These are phyloP conservation scores for Amblyornis subalaris DNA, from an alignment of 2,113 vertebrate species.

Conservation along the genomic window DNA sequence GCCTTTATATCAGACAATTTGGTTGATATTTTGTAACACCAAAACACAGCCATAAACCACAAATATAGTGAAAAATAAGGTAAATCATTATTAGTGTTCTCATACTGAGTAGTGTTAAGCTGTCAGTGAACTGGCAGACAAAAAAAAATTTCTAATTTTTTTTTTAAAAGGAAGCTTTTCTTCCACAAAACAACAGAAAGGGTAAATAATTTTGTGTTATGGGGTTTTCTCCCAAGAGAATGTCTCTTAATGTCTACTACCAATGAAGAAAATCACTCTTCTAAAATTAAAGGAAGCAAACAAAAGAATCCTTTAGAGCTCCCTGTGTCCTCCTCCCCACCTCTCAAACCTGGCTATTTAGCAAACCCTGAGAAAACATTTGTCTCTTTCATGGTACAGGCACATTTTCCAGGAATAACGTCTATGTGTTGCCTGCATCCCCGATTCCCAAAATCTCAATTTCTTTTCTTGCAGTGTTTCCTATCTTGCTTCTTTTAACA, in stretches of 20 bases:
- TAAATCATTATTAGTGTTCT: background rate
- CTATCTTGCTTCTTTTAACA: background rate
- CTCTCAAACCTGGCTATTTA: background rate
- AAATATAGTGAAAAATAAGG: background rate
- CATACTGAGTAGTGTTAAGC: background rate
- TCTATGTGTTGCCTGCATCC: background rate
- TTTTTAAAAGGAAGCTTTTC: background rate
- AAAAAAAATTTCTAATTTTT: background rate
- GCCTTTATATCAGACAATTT: background rate
- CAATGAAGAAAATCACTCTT: background rate
- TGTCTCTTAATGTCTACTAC: background rate
- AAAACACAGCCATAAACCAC: background rate
- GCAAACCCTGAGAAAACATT: background rate
- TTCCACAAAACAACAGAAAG: background rate
- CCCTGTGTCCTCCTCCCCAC: rapidly evolving
- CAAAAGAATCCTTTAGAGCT: background rate
- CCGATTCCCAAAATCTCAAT: background rate
- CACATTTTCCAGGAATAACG: background rate
- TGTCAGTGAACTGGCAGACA: background rate
- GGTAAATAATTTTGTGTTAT: background rate
- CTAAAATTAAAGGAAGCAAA: background rate
- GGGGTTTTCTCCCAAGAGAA: rapidly evolving
- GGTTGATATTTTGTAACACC: background rate
- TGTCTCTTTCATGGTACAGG: background rate
- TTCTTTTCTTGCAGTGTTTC: background rate